phyloP scores from a whole-genome alignment of 2,888 invertebrate genomes.

The Dilophus febrilis region DNA sequence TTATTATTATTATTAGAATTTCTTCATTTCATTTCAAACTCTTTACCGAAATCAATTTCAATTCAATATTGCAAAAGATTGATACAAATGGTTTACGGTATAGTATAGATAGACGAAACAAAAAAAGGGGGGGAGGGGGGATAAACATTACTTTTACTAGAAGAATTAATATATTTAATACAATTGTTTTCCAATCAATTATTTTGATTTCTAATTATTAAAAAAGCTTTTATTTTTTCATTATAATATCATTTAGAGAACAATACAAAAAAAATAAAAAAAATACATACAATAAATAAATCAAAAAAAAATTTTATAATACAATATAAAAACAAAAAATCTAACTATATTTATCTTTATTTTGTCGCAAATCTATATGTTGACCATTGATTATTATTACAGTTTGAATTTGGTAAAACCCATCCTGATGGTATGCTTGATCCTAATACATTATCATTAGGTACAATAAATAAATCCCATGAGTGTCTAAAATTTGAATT shows the following conservation, averaged over 20 bases:
- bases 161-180: too few relatives aligned
- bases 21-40: too few relatives aligned
- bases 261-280: background rate
- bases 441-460: slow-evolving; percentile 22
- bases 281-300: background rate
- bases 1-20: too few relatives aligned
- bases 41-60: too few relatives aligned
- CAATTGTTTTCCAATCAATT: too few relatives aligned
- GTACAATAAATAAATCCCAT: slow-evolving; percentile 11
- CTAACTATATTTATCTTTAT: slow-evolving; percentile 11
- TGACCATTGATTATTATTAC: slow-evolving; percentile 8
- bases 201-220: too few relatives aligned
- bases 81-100: too few relatives aligned
- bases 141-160: too few relatives aligned
- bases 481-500: slow-evolving; percentile 1
- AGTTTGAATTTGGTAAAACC: slow-evolving; percentile 38
- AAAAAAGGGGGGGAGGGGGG: too few relatives aligned
- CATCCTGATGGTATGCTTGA: slow-evolving; percentile 52
- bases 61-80: too few relatives aligned
- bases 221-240: too few relatives aligned
- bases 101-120: too few relatives aligned
- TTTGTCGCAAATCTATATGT: background rate
- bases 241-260: background rate
- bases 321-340: slow-evolving; percentile 4
- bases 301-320: background rate